Conservation (phyloP, 2,888 invertebrate genomes). For the Pyrrhosoma nymphula region DNA sequence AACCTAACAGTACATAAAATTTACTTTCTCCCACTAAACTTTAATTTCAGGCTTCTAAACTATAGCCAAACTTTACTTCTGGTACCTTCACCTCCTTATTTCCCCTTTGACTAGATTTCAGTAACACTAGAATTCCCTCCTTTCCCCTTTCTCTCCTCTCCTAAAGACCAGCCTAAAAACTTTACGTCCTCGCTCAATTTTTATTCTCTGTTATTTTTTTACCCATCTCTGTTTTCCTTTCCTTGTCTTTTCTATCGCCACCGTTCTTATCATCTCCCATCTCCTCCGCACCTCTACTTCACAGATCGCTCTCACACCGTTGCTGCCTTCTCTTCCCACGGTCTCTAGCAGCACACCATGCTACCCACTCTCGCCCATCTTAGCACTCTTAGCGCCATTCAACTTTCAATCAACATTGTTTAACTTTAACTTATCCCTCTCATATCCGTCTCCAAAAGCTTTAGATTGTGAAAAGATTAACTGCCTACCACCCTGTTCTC, state of each 20-base stretch:
- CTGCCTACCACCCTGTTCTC: too few relatives aligned
- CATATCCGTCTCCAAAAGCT: too few relatives aligned
- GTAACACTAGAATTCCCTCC: neutral
- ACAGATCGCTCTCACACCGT: too few relatives aligned
- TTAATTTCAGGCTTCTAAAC: too few relatives aligned
- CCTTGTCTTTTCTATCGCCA: neutral
- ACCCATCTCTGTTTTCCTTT: neutral
- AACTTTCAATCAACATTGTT: too few relatives aligned
- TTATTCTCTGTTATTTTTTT: neutral
- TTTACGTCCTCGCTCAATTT: neutral
- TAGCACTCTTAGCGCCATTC: neutral
- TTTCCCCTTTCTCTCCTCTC: neutral
- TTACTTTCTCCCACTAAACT: too few relatives aligned
- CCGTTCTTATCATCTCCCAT: neutral
- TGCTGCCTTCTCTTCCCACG: neutral
- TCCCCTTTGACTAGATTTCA: neutral
- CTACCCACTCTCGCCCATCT: neutral
- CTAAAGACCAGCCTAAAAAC: neutral
- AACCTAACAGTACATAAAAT: too few relatives aligned
- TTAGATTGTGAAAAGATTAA: too few relatives aligned
- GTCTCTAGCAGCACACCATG: neutral
- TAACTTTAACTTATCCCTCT: too few relatives aligned
- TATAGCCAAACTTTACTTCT: too few relatives aligned
- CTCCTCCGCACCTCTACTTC: too few relatives aligned
- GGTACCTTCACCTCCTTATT: too few relatives aligned